phyloP scores from a whole-genome alignment of 1,140 invertebrate species.

The Procambarus virginalis region DNA sequence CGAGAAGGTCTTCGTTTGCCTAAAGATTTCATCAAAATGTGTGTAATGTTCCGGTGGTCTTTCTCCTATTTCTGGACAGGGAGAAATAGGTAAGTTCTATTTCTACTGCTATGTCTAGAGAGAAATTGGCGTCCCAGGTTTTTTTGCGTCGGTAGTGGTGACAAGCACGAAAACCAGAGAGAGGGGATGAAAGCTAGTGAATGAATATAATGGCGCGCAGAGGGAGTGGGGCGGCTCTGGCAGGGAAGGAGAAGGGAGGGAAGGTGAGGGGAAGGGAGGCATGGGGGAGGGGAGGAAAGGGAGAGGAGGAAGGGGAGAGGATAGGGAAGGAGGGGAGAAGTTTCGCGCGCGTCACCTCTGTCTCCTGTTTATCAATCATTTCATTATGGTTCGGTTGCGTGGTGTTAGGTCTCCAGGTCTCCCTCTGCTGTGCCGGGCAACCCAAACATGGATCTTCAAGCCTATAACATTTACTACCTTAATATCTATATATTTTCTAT shows the following conservation, averaged over 20 bases:
- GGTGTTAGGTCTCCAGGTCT: too few species aligned
- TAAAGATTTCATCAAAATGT: not conserved
- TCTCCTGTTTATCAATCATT: slow-evolving; percentile 51
- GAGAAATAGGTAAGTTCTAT: too few species aligned
- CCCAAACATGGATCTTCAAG: too few species aligned
- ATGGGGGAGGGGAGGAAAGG: not conserved
- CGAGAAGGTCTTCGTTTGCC: not conserved
- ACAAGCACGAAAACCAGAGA: not conserved
- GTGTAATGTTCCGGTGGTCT: too few species aligned
- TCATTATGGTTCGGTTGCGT: slow-evolving; percentile 5
- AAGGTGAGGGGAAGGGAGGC: not conserved
- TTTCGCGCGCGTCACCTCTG: slow-evolving; percentile 25
- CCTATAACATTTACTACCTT: too few species aligned
- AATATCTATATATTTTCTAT: too few species aligned
- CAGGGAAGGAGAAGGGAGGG: not conserved
- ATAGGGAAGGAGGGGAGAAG: slow-evolving; percentile 13
- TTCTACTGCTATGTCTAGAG: too few species aligned
- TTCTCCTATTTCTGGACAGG: too few species aligned
- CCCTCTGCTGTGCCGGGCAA: too few species aligned
- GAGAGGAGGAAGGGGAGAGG: not conserved
- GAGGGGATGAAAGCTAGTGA: not conserved
- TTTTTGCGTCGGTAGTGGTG: too few species aligned
- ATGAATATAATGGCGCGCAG: not conserved
- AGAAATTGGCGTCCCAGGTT: too few species aligned
- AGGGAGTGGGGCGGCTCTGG: too few species aligned